Conservation (phyloP, 2,797 vertebrate genomes). For the Paedocypris micromegethes region DNA sequence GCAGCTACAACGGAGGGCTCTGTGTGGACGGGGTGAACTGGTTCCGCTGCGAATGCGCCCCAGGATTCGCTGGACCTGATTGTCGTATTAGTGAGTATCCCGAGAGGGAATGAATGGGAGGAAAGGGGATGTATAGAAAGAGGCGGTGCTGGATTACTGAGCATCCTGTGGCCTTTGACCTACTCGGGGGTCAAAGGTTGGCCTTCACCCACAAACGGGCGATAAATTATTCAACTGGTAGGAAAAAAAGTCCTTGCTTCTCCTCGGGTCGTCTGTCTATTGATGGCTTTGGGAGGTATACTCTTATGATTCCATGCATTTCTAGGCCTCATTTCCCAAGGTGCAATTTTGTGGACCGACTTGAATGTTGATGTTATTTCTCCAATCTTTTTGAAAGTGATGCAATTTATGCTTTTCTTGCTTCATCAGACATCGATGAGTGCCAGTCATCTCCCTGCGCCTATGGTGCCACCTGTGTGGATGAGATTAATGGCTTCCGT, state of each 20-base stretch:
- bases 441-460: slow-evolving; percentile 96
- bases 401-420: slow-evolving; percentile 5
- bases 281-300: slow-evolving; percentile 31
- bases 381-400: background rate
- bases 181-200: slow-evolving; percentile 58
- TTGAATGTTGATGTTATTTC: background rate
- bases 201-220: slow-evolving; percentile 57
- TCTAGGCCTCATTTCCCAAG: slow-evolving; percentile 23
- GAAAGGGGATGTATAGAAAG: slow-evolving; percentile 11
- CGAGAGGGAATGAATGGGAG: slow-evolving; percentile 9
- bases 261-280: slow-evolving; percentile 39
- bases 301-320: slow-evolving; percentile 39
- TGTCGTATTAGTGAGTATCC: slow-evolving; percentile 94
- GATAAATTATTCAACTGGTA: slow-evolving; percentile 70
- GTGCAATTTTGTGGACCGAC: background rate
- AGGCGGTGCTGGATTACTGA: slow-evolving; percentile 39
- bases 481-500: slow-evolving; percentile 90
- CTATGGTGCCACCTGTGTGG: slow-evolving; percentile 91
- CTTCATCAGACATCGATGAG: slow-evolving; percentile 84
- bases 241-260: slow-evolving; percentile 55
- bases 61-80: slow-evolving; percentile 93
- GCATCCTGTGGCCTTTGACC: slow-evolving; percentile 50
- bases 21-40: slow-evolving; percentile 96
- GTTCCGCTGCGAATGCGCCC: slow-evolving; percentile 96
- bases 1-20: slow-evolving; percentile 93